Base-by-base conservation (phyloP, 2,888 invertebrate genomes). In the Colostygia pectinataria region DNA sequence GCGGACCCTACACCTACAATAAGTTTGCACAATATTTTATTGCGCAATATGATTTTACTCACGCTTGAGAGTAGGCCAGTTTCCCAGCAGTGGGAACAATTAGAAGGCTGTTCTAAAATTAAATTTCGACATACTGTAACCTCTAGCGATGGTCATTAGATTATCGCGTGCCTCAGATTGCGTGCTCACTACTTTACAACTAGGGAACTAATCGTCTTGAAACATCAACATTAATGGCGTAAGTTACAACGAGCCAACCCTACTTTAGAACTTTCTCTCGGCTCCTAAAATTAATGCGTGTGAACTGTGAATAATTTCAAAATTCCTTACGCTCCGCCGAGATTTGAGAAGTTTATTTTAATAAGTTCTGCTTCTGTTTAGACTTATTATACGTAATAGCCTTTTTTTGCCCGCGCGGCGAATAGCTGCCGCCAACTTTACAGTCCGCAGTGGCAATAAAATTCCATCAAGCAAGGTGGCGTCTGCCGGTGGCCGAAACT, bases 361-460 rank as follows among this genome's bases (percentile, higher is more conserved):
- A 77, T 74, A 77, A 76, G 71, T 70, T 66, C 54, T 61, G 57
- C 41, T n/a, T n/a, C n/a, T n/a, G n/a, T n/a, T n/a, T n/a, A n/a
- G 55, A 49, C 57, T 63, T 66, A 14, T 9, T 20, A 28, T 33
- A 18, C 8, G 15, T 28, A 29, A 25, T 31, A 31, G 25, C 23
- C 20, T 28, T 45, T 38, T 43, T 34, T 40, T 32, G 15, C 27
- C 38, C 34, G 14, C 31, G 18, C n/a, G 12, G 14, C 33, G 33
- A 39, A 39, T 8, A 13, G 31, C 63, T 53, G 52, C 59, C 57
- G 55, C 57, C 59, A 78, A 79, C 62, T 81, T 83, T 77, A 74
- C 68, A 70, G 74, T 66, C 70, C 77, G 55, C 73, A 60, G 65
- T 67, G 71, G 74, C 71, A 76, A 85, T 84, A 85, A 84, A 85